Conservation (phyloP, 53 echinoderm and acorn worm genomes). For the Astropecten irregularis region DNA sequence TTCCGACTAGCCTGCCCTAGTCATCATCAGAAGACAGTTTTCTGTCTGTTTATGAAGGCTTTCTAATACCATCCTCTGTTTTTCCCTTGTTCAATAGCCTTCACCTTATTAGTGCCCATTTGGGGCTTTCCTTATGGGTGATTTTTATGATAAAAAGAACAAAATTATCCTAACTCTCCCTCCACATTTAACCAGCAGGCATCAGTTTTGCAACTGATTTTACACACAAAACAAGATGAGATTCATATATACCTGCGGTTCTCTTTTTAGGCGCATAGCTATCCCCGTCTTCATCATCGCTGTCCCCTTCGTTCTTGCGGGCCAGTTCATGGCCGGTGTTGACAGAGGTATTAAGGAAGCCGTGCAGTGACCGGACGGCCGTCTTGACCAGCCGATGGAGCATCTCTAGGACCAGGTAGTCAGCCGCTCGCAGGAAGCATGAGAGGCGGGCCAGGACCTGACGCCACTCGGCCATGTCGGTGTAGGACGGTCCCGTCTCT, state of each 20-base stretch:
- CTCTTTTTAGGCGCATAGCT: constrained; percentile 46
- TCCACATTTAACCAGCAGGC: too few relatives aligned
- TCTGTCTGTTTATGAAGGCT: too few relatives aligned
- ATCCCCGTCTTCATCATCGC: constrained; percentile 54
- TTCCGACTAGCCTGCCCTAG: too few relatives aligned
- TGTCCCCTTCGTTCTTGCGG: constrained; percentile 57
- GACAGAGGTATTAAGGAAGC: constrained; percentile 76
- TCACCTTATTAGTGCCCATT: too few relatives aligned
- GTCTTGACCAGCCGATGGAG: constrained; percentile 91
- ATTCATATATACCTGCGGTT: constrained; percentile 52
- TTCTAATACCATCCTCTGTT: too few relatives aligned
- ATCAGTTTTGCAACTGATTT: too few relatives aligned
- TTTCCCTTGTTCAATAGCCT: too few relatives aligned
- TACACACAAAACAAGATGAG: too few relatives aligned
- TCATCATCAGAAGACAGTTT: too few relatives aligned
- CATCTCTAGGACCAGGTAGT: constrained; percentile 94
- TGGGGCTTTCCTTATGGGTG: too few relatives aligned
- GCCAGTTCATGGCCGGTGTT: constrained; percentile 72
- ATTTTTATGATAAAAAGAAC: too few relatives aligned
- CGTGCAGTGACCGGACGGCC: constrained; percentile 72
- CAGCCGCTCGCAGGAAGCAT: constrained; percentile 88
- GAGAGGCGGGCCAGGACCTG: constrained; percentile 82
- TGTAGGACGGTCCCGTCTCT: constrained; percentile 94
- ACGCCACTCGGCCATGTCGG: constrained; percentile 99
- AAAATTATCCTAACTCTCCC: too few relatives aligned